These are phyloP conservation scores for Erebia palarica DNA, from an alignment of 2,888 invertebrate genomes.

Conservation along the genomic window DNA sequence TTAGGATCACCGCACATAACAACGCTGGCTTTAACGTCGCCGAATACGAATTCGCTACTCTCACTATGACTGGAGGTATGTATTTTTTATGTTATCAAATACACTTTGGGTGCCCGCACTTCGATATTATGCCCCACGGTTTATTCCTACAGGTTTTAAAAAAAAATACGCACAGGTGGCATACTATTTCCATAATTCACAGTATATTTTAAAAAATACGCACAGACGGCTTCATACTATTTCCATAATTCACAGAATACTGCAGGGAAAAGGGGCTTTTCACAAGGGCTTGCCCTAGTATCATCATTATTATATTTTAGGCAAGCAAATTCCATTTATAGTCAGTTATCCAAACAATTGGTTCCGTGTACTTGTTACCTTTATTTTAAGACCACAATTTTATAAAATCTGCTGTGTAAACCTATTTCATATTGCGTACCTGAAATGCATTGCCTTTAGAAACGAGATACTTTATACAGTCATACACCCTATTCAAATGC, in stretches of 20 bases:
- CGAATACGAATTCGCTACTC: slow-evolving; percentile 97
- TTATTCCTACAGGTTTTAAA: background rate
- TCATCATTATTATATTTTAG: background rate
- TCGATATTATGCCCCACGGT: background rate
- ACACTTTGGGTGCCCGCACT: background rate
- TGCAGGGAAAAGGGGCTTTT: too few species aligned
- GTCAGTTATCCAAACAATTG: background rate
- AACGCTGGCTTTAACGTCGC: slow-evolving; percentile 98
- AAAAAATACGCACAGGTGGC: too few species aligned
- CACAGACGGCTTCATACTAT: too few species aligned
- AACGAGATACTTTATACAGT: slow-evolving; percentile 30
- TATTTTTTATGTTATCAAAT: background rate
- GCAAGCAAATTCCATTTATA: background rate
- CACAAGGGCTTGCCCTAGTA: too few species aligned
- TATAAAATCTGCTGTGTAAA: background rate
- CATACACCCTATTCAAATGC: too few species aligned
- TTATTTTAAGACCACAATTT: background rate
- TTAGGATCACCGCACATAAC: slow-evolving; percentile 95
- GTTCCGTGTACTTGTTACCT: background rate
- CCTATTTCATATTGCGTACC: slow-evolving; percentile 54
- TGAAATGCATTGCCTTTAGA: slow-evolving; percentile 76
- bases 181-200: too few species aligned
- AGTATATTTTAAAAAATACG: too few species aligned
- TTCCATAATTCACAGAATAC: too few species aligned
- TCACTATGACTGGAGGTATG: slow-evolving; percentile 96